A percentile compares a stretch with the other conserved stretches of the same genome.
phyloP scores from a whole-genome alignment of 2,113 vertebrate genomes.

The Grammomys dolichurus region DNA sequence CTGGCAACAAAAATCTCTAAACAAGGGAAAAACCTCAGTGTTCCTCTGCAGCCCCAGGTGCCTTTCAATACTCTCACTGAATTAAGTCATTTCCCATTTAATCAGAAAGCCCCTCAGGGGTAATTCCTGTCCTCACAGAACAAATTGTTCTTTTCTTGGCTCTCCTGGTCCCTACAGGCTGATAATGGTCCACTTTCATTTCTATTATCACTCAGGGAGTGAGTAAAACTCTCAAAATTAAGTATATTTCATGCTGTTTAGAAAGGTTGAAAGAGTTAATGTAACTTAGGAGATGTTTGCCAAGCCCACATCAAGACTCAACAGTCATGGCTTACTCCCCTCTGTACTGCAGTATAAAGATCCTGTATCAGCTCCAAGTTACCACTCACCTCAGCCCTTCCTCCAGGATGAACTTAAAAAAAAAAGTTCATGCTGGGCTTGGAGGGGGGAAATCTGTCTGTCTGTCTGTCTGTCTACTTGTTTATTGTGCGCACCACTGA shows the following conservation, averaged over 20 bases:
- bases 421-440: not conserved
- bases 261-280: not conserved
- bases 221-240: not conserved
- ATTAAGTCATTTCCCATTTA: not conserved
- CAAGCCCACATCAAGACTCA: not conserved
- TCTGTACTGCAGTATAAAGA: not conserved
- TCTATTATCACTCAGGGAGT: not conserved
- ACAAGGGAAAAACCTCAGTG: not conserved
- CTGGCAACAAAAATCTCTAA: too few species aligned
- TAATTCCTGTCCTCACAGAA: not conserved
- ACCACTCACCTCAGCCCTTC: not conserved
- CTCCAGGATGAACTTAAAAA: not conserved
- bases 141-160: not conserved
- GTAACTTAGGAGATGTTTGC: not conserved
- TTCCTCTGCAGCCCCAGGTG: not conserved
- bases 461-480: too few species aligned
- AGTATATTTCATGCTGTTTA: not conserved
- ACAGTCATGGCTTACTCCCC: not conserved
- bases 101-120: not conserved
- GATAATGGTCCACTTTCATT: not conserved
- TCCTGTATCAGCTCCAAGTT: not conserved
- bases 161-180: not conserved
- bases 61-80: not conserved
- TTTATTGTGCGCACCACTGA: not conserved
- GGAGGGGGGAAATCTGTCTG: not conserved